Evolutionary conservation across 2,888 invertebrate species (phyloP).

Genomic region (Hydropsyche betteni): DNA sequence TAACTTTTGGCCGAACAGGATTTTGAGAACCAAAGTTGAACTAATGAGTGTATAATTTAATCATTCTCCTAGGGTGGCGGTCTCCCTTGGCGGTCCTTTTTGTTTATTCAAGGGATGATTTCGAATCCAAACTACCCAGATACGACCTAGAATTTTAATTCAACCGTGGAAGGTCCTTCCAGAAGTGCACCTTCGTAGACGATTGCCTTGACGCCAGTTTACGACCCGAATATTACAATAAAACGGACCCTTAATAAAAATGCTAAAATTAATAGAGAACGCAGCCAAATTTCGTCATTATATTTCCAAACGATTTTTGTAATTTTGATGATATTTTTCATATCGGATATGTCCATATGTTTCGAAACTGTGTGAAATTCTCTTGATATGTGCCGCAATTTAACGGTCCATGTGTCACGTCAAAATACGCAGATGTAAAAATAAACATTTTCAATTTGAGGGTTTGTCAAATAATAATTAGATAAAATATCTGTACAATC

Average conservation of each 20-base stretch:
- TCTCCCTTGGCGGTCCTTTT: slow-evolving; percentile 49
- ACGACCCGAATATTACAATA: slow-evolving; percentile 14
- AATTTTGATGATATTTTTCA: neutral
- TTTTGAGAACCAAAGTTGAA: slow-evolving; percentile 35
- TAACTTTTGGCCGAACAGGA: slow-evolving; percentile 21
- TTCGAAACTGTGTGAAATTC: neutral
- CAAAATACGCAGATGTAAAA: neutral
- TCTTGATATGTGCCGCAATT: neutral
- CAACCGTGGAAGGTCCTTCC: slow-evolving; percentile 22
- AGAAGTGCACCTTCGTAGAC: slow-evolving; percentile 1
- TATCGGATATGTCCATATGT: neutral
- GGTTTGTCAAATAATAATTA: slow-evolving; percentile 20
- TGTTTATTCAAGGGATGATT: slow-evolving; percentile 51
- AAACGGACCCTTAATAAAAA: slow-evolving; percentile 10
- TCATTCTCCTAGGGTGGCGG: slow-evolving; percentile 49
- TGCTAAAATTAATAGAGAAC: slow-evolving; percentile 10
- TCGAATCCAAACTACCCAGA: slow-evolving; percentile 34
- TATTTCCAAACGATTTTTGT: neutral
- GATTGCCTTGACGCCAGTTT: slow-evolving; percentile 1
- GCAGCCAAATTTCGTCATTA: too few species aligned
- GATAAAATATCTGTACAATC: slow-evolving; percentile 28
- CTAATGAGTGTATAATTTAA: slow-evolving; percentile 51
- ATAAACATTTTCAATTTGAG: neutral
- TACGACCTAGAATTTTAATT: slow-evolving; percentile 23
- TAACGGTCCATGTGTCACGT: slow-evolving; percentile 8